Evolutionary conservation across 2,797 vertebrate genomes (phyloP).

Genomic region (Poecile montanus): DNA sequence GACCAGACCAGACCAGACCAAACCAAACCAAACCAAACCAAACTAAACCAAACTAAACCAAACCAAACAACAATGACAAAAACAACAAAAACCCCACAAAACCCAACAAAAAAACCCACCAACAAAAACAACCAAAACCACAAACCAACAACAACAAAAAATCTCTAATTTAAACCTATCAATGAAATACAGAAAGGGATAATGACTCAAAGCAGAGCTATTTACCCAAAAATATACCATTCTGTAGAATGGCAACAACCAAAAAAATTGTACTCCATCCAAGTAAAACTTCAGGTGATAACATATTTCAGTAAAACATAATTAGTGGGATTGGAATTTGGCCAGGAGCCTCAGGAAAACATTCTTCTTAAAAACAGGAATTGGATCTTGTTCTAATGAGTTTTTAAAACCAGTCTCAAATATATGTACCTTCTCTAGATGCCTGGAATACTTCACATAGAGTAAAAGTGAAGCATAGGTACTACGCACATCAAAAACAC

Average conservation of each 20-base stretch:
- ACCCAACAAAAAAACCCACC: not conserved
- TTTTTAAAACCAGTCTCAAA: not conserved
- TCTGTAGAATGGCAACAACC: not conserved
- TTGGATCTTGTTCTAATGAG: constrained; percentile 8
- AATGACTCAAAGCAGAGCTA: not conserved
- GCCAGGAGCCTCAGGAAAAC: constrained; percentile 5
- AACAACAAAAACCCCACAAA: no score
- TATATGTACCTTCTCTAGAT: not conserved
- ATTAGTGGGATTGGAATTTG: constrained; percentile 2
- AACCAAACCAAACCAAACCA: no score
- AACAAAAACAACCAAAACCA: no score
- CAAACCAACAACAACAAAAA: not conserved
- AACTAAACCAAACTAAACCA: no score
- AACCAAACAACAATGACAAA: no score
- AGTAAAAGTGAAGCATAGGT: not conserved
- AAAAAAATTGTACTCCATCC: not conserved
- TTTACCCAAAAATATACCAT: not conserved
- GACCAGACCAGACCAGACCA: no score
- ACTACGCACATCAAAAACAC: not conserved
- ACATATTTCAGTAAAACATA: constrained; percentile 21
- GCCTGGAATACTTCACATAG: not conserved
- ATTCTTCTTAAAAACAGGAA: constrained; percentile 20
- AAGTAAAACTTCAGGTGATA: constrained; percentile 17
- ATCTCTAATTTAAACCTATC: not conserved
- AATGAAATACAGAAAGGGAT: not conserved